Conservation (phyloP, 2,888 invertebrate species). For the Heliconius erato region DNA sequence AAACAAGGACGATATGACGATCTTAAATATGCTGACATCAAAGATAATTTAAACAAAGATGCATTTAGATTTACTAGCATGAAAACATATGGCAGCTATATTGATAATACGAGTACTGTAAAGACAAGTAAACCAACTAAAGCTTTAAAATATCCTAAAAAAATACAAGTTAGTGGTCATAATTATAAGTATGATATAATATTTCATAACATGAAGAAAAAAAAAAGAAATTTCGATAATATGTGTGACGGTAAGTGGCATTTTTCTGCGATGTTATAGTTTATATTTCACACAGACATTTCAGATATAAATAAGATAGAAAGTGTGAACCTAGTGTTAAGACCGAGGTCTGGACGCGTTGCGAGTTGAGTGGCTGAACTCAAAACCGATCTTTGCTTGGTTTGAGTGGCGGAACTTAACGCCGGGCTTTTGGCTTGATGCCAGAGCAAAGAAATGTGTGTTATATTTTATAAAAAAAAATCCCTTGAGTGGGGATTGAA, state of each 20-base stretch:
- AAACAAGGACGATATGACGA: background rate
- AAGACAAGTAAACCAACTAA: background rate
- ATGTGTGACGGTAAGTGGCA: conserved; percentile 6
- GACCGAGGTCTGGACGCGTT: too few relatives aligned
- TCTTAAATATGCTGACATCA: background rate
- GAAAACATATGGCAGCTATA: background rate
- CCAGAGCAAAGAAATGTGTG: too few relatives aligned
- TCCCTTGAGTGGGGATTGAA: too few relatives aligned
- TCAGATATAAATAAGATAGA: too few relatives aligned
- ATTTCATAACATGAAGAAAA: conserved; percentile 45
- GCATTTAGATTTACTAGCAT: conserved; percentile 44
- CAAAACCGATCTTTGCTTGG: too few relatives aligned
- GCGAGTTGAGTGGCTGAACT: too few relatives aligned
- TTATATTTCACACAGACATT: too few relatives aligned
- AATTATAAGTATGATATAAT: conserved; percentile 53
- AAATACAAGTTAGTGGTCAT: conserved; percentile 50
- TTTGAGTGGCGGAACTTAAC: too few relatives aligned
- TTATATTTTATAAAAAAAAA: too few relatives aligned
- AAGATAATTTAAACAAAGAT: conserved; percentile 28
- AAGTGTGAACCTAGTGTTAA: too few relatives aligned
- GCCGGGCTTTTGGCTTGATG: too few relatives aligned
- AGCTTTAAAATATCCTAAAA: conserved; percentile 40
- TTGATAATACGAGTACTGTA: background rate
- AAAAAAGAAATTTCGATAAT: conserved; percentile 15
- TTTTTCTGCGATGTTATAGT: background rate